These are phyloP conservation scores for Sitophilus oryzae DNA, from an alignment of 1,140 invertebrate species.

Conservation along the genomic window DNA sequence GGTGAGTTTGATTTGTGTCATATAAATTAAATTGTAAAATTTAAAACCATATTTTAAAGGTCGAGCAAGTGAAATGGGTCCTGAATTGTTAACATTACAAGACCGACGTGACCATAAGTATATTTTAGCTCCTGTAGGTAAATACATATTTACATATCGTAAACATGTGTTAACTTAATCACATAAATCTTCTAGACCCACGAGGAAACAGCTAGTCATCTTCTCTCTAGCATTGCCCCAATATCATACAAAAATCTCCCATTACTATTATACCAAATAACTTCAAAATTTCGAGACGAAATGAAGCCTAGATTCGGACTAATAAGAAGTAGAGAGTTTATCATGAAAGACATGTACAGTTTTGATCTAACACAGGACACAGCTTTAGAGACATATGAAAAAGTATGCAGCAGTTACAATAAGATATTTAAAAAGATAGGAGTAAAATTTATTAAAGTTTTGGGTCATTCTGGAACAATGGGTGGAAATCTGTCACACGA, in stretches of 20 bases:
- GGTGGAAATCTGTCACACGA: constrained; percentile 81
- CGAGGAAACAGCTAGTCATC: constrained; percentile 73
- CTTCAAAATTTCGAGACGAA: constrained; percentile 85
- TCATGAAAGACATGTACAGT: constrained; percentile 93
- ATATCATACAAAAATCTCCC: constrained; percentile 65
- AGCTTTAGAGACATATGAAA: constrained; percentile 65
- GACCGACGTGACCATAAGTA: constrained; percentile 69
- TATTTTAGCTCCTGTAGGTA: constrained; percentile 77
- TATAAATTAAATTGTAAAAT: constrained; percentile 2
- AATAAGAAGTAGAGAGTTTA: constrained; percentile 75
- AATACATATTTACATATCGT: too few species aligned
- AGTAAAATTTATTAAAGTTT: constrained; percentile 59
- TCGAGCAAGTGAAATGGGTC: constrained; percentile 46
- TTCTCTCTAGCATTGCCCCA: constrained; percentile 55
- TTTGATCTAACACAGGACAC: constrained; percentile 63
- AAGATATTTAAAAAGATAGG: constrained; percentile 60
- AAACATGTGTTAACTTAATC: constrained; percentile 1
- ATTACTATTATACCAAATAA: constrained; percentile 77
- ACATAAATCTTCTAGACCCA: constrained; percentile 71
- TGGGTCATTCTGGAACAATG: constrained; percentile 67
- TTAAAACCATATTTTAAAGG: constrained; percentile 43
- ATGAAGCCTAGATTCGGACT: constrained; percentile 74
- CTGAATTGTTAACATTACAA: constrained; percentile 63
- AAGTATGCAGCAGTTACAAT: constrained; percentile 61
- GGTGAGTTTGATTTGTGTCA: constrained; percentile 48